phyloP scores from a whole-genome alignment of 2,113 vertebrate species.

The Loxodonta africana region DNA sequence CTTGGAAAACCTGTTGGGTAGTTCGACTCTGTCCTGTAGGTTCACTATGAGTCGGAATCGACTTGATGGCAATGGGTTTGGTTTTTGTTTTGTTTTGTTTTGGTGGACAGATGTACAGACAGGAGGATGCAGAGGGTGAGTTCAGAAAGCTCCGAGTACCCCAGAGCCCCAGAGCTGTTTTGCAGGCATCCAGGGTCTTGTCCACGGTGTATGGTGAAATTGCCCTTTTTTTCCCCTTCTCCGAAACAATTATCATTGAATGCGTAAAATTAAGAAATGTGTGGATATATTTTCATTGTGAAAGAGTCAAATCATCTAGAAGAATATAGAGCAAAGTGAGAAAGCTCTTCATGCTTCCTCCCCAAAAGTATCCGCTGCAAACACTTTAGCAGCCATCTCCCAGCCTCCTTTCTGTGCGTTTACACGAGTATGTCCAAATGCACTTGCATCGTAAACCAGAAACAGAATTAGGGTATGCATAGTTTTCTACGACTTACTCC shows the following conservation, averaged over 20 bases:
- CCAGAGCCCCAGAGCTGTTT: background rate
- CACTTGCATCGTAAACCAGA: background rate
- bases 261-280: background rate
- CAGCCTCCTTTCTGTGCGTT: background rate
- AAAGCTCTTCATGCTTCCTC: background rate
- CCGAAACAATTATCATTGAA: background rate
- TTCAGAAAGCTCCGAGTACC: background rate
- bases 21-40: too few relatives aligned
- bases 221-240: background rate
- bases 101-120: background rate
- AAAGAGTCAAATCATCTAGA: slow-evolving; percentile 24
- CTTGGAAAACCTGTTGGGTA: too few relatives aligned
- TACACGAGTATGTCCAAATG: background rate
- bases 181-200: background rate
- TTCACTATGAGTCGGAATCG: too few relatives aligned
- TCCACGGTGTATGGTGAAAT: background rate
- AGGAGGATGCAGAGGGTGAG: background rate
- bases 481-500: background rate
- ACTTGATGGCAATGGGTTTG: too few relatives aligned
- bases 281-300: background rate
- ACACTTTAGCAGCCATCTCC: background rate
- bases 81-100: too few relatives aligned
- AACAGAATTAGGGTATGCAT: background rate
- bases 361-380: fast-evolving
- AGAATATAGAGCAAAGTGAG: background rate